A percentile compares a stretch with the other conserved stretches of the same genome.
Conservation (phyloP, 2,113 vertebrate species). For the Mellivora capensis region DNA sequence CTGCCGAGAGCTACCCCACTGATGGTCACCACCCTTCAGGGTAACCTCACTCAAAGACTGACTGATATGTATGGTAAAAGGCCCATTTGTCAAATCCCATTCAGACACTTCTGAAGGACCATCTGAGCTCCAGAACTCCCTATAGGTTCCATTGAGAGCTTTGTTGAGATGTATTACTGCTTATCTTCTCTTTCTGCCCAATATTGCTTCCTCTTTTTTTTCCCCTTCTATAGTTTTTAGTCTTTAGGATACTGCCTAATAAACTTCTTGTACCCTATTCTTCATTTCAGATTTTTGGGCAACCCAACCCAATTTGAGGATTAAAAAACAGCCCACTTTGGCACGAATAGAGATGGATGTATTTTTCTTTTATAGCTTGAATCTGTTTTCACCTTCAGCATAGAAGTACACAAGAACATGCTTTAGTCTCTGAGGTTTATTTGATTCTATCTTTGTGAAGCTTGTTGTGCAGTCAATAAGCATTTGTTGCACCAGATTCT, state of each 20-base stretch:
- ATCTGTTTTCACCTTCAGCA: background rate
- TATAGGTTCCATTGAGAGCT: background rate
- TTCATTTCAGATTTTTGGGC: background rate
- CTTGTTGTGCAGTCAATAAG: background rate
- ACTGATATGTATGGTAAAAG: background rate
- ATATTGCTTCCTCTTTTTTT: background rate
- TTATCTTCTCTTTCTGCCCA: background rate
- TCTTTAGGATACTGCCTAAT: background rate
- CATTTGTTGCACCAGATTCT: background rate
- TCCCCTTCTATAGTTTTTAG: background rate
- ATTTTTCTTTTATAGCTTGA: background rate
- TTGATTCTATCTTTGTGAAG: background rate
- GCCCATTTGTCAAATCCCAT: background rate
- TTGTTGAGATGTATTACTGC: background rate
- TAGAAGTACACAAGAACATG: background rate
- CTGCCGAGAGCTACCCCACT: background rate
- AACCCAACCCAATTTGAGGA: background rate
- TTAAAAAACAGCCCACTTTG: background rate
- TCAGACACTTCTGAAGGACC: too few species aligned
- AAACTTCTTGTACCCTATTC: background rate
- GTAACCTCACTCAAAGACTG: background rate
- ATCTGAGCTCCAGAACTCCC: background rate
- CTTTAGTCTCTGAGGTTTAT: background rate
- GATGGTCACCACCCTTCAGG: accelerated
- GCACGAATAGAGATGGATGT: background rate